Percentiles rank a stretch among this genome's conserved stretches.
Conservation (phyloP, 2,113 vertebrate species). For the Gasterosteus aculeatus region DNA sequence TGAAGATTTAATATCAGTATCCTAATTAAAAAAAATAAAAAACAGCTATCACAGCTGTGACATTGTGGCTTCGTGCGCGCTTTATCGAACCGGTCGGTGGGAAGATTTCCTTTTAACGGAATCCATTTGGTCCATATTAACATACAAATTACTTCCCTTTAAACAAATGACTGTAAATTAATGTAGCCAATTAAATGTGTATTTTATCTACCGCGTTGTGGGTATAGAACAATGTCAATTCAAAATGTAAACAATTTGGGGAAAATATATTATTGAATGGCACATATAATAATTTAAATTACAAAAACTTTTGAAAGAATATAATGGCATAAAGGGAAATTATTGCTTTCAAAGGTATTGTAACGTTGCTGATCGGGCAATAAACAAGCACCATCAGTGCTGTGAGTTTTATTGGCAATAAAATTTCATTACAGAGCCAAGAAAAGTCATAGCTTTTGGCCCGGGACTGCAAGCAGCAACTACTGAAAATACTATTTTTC, state of each 20-base stretch:
- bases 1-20: conserved; percentile 17
- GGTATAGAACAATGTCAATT: neutral
- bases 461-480: conserved; percentile 82
- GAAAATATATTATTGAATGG: conserved; percentile 5
- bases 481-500: conserved; percentile 87
- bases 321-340: conserved; percentile 21
- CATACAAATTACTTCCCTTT: conserved; percentile 12
- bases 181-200: neutral
- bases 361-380: conserved; percentile 40
- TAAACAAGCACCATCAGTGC: conserved; percentile 69
- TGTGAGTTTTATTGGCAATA: conserved; percentile 82
- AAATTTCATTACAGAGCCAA: conserved; percentile 81
- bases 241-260: neutral
- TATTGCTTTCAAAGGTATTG: conserved; percentile 51
- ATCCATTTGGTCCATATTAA: conserved; percentile 3
- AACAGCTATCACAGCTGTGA: neutral
- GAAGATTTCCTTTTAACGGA: conserved; percentile 23
- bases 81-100: conserved; percentile 16
- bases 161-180: neutral
- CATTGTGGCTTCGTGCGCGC: neutral
- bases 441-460: conserved; percentile 86
- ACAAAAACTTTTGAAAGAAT: conserved; percentile 26
- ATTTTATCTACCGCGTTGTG: neutral
- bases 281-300: conserved; percentile 19
- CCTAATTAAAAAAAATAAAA: neutral